Conservation (phyloP, 2,888 invertebrate species). For the Noctua pronuba region DNA sequence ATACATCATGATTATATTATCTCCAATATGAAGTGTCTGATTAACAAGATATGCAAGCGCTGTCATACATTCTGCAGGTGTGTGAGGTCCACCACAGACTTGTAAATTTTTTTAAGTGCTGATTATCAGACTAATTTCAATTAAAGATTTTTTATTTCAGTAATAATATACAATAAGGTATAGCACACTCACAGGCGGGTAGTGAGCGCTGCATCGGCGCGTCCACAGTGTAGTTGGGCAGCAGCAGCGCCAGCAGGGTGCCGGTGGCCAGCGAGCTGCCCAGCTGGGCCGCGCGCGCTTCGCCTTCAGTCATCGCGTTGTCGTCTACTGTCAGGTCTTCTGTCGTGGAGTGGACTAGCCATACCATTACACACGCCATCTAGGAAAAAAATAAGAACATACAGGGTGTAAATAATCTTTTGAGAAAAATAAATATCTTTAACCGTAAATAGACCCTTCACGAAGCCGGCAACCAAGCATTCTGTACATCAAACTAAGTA, state of each 20-base stretch:
- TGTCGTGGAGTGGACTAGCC: constrained; percentile 91
- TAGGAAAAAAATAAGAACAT: constrained; percentile 70
- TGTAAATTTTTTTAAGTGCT: no score
- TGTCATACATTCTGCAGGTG: no score
- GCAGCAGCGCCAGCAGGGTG: constrained; percentile 92
- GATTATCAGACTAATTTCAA: no score
- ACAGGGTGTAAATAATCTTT: no score
- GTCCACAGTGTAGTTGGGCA: constrained; percentile 93
- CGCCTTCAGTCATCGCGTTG: constrained; percentile 89
- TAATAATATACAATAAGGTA: not conserved
- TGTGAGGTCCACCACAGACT: no score
- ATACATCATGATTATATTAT: no score
- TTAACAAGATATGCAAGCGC: no score
- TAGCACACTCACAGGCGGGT: constrained; percentile 90
- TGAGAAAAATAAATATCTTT: no score
- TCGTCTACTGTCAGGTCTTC: constrained; percentile 85
- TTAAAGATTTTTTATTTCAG: not conserved
- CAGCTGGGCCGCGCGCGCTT: constrained; percentile 90
- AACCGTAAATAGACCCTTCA: no score
- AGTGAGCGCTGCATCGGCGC: constrained; percentile 92
- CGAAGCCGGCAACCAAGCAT: no score
- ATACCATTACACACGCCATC: constrained; percentile 94
- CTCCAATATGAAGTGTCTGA: no score
- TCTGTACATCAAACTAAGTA: no score
- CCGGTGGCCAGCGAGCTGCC: constrained; percentile 92